phyloP scores from a whole-genome alignment of 2,797 vertebrate species.

The Brachyalestes nurse region DNA sequence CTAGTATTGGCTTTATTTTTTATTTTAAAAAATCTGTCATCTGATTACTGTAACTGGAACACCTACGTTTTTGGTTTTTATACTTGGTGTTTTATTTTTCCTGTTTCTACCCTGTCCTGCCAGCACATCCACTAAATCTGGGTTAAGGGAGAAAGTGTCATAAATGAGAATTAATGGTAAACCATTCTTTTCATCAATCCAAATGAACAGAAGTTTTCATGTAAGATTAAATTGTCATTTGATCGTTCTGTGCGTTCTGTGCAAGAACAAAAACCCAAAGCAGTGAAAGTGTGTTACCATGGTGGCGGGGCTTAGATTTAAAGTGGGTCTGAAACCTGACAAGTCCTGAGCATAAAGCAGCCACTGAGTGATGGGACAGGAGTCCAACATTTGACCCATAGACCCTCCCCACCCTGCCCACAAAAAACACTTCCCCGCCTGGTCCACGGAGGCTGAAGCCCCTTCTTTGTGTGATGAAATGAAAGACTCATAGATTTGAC shows the following conservation, averaged over 20 bases:
- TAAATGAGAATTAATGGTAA: too few species aligned
- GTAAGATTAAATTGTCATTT: neutral
- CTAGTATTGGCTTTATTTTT: too few species aligned
- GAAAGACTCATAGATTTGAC: conserved; percentile 70
- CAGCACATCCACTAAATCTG: too few species aligned
- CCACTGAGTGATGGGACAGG: conserved; percentile 52
- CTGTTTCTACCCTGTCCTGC: too few species aligned
- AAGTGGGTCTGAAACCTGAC: conserved; percentile 31
- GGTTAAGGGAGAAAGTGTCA: too few species aligned
- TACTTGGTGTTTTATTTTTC: too few species aligned
- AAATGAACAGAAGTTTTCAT: too few species aligned
- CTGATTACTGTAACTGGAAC: too few species aligned
- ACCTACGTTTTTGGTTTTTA: too few species aligned
- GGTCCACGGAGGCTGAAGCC: conserved; percentile 24
- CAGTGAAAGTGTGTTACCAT: neutral
- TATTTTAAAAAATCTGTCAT: too few species aligned
- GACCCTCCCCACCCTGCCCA: neutral
- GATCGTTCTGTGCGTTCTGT: neutral
- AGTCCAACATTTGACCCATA: conserved; percentile 49
- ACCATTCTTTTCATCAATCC: too few species aligned
- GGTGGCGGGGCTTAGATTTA: neutral
- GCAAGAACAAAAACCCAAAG: neutral
- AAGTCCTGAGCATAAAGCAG: conserved; percentile 32
- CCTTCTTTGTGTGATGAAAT: conserved; percentile 54
- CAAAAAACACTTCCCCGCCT: neutral